phyloP scores from a whole-genome alignment of 92 coral and sea anemone species.

The Virgularia gustaviana region DNA sequence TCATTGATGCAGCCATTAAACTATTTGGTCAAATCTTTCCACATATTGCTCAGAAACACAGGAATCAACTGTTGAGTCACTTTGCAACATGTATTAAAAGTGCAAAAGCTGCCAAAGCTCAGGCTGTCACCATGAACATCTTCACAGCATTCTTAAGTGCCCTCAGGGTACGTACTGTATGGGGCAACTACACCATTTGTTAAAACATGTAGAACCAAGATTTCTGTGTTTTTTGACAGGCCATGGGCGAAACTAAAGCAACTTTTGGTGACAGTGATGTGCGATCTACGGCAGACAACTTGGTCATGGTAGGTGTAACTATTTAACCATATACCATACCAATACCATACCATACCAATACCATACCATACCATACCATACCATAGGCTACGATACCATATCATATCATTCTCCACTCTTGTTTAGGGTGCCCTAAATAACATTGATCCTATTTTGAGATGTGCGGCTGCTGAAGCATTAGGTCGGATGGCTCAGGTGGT shows the following conservation, averaged over 20 bases:
- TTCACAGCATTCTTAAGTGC: conserved; percentile 95
- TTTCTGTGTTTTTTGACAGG: conserved; percentile 23
- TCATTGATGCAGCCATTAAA: conserved; percentile 85
- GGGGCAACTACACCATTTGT: no score
- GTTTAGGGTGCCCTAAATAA: conserved; percentile 90
- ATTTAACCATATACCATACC: no score
- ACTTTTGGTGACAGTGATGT: conserved; percentile 95
- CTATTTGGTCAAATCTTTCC: conserved; percentile 90
- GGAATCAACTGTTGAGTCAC: conserved; percentile 86
- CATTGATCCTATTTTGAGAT: conserved; percentile 91
- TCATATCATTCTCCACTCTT: no score
- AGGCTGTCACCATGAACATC: conserved; percentile 93
- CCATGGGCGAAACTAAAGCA: conserved; percentile 81
- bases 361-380: no score
- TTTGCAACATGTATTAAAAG: conserved; percentile 87
- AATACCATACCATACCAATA: no score
- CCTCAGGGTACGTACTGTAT: conserved; percentile 57
- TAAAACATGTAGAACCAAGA: not conserved
- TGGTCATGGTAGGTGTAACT: conserved; percentile 69
- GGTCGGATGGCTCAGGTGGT: conserved; percentile 99
- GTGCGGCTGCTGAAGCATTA: conserved; percentile 98
- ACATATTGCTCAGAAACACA: conserved; percentile 88
- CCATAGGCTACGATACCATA: no score
- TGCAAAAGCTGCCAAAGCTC: conserved; percentile 87
- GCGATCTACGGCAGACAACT: conserved; percentile 78